Conservation (phyloP, 2,888 invertebrate genomes). For the Dasysyrphus tricinctus region DNA sequence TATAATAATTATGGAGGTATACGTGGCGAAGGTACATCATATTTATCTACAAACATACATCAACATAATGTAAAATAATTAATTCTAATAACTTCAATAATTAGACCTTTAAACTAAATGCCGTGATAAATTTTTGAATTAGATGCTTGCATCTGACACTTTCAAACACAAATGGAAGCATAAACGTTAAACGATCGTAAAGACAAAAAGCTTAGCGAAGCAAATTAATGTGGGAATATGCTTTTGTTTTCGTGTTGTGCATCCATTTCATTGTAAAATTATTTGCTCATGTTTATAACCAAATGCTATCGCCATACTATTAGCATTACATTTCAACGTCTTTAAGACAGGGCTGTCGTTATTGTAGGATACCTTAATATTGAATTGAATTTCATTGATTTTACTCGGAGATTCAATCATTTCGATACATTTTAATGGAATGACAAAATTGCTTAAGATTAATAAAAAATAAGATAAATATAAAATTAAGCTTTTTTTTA, state of each 20-base stretch:
- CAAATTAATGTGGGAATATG: slow-evolving; percentile 75
- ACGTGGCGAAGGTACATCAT: too few relatives aligned
- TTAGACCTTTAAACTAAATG: slow-evolving; percentile 51
- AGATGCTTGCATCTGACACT: slow-evolving; percentile 59
- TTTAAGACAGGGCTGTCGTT: background rate
- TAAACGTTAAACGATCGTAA: slow-evolving; percentile 67
- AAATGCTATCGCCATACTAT: background rate
- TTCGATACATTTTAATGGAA: too few relatives aligned
- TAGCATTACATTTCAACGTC: background rate
- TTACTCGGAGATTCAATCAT: too few relatives aligned
- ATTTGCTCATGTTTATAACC: slow-evolving; percentile 32
- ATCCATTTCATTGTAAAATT: slow-evolving; percentile 60
- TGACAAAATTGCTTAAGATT: too few relatives aligned
- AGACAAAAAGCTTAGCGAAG: slow-evolving; percentile 56
- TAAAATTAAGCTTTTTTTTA: too few relatives aligned
- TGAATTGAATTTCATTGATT: too few relatives aligned
- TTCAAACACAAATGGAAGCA: slow-evolving; percentile 53
- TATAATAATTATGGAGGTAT: background rate
- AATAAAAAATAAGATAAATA: too few relatives aligned
- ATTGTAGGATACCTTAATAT: background rate
- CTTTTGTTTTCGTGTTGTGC: slow-evolving; percentile 52
- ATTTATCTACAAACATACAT: too few relatives aligned
- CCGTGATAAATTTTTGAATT: slow-evolving; percentile 51
- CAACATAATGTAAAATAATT: slow-evolving; percentile 39
- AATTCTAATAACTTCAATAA: slow-evolving; percentile 56